A percentile compares a stretch with the other conserved stretches of the same genome.
phyloP scores from a whole-genome alignment of 2,888 invertebrate species.

The Ichneumoninae sp. region DNA sequence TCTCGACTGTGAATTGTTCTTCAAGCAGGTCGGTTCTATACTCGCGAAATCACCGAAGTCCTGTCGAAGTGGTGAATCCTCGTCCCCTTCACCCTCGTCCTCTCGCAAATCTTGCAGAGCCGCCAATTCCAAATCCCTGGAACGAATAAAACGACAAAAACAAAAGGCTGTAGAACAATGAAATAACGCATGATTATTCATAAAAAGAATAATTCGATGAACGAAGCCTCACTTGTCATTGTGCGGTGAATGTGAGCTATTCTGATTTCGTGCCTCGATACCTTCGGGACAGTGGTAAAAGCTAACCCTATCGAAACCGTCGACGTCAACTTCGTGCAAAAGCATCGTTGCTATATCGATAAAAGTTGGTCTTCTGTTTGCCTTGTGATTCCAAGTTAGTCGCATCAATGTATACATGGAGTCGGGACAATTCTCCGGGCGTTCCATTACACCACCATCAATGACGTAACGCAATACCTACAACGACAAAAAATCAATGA shows the following conservation, averaged over 20 bases:
- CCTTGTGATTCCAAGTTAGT: constrained; percentile 95
- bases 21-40: constrained; percentile 77
- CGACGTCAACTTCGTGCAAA: constrained; percentile 87
- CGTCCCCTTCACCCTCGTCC: constrained; percentile 76
- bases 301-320: constrained; percentile 87
- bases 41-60: constrained; percentile 80
- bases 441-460: constrained; percentile 96
- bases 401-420: constrained; percentile 96
- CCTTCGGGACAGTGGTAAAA: constrained; percentile 88
- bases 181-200: background rate
- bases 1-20: constrained; percentile 77
- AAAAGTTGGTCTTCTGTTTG: constrained; percentile 93
- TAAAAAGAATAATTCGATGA: constrained; percentile 1
- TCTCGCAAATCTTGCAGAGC: constrained; percentile 78
- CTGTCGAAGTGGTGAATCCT: constrained; percentile 79
- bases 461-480: constrained; percentile 92
- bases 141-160: constrained; percentile 31
- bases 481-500: constrained; percentile 19
- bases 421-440: constrained; percentile 98
- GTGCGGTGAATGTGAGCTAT: constrained; percentile 76
- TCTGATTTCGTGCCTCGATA: constrained; percentile 85
- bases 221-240: constrained; percentile 76
- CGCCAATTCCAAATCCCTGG: constrained; percentile 78
- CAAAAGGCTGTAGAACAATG: background rate
- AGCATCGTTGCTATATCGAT: constrained; percentile 91